phyloP scores from a whole-genome alignment of 2,888 invertebrate species.

The Celastrina argiolus region DNA sequence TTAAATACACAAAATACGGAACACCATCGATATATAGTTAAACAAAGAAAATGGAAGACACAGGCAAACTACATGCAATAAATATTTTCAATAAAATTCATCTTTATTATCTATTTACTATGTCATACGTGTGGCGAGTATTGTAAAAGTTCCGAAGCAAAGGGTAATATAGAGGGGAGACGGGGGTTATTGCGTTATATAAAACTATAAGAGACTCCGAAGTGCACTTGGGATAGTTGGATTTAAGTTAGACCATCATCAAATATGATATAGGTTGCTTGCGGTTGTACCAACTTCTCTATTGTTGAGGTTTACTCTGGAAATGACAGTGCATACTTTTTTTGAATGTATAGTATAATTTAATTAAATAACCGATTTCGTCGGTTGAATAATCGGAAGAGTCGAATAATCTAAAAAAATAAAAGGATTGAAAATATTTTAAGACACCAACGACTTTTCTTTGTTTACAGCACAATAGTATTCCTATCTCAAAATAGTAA shows the following conservation, averaged over 20 bases:
- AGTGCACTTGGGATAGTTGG: conserved; percentile 52
- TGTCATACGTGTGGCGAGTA: conserved; percentile 32
- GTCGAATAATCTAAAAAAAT: too few species aligned
- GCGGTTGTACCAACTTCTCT: conserved; percentile 31
- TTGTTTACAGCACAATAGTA: too few species aligned
- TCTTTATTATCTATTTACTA: conserved; percentile 31
- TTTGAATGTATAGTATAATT: too few species aligned
- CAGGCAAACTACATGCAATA: neutral
- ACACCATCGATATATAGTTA: neutral
- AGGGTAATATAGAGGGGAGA: conserved; percentile 47
- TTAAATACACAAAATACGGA: neutral
- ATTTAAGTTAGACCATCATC: conserved; percentile 49
- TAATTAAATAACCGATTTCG: too few species aligned
- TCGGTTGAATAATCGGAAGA: too few species aligned
- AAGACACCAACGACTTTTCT: too few species aligned
- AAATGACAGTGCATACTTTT: too few species aligned
- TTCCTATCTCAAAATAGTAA: too few species aligned
- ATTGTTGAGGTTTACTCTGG: neutral
- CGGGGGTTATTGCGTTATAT: conserved; percentile 58
- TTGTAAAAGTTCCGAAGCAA: conserved; percentile 47
- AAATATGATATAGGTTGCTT: conserved; percentile 35
- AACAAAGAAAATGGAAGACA: neutral
- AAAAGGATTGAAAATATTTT: too few species aligned
- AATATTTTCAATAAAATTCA: conserved; percentile 20
- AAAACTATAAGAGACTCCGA: conserved; percentile 53